Conservation (phyloP, 2,113 vertebrate species). For the Ranitomeya imitator region DNA sequence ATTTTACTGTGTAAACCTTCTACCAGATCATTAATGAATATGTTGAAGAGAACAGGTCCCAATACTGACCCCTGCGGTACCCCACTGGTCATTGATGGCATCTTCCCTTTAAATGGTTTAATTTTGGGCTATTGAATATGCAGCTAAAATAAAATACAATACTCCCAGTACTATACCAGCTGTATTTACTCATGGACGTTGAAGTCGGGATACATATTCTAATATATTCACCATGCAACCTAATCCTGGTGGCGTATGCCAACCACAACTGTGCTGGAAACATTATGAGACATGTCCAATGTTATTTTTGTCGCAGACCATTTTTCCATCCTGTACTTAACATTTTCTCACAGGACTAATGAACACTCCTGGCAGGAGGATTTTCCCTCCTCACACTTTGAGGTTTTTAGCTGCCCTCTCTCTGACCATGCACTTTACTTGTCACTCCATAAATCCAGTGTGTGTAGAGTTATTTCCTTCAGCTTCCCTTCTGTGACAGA, state of each 20-base stretch:
- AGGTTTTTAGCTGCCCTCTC: slow-evolving; percentile 46
- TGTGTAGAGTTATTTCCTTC: slow-evolving; percentile 41
- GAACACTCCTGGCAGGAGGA: slow-evolving; percentile 30
- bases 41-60: no score
- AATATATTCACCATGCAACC: neutral
- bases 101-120: no score
- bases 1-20: no score
- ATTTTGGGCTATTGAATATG: no score
- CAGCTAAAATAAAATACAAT: no score
- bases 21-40: no score
- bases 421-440: slow-evolving; percentile 38
- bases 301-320: slow-evolving; percentile 43
- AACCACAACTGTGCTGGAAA: slow-evolving; percentile 14
- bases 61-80: no score
- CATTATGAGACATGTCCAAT: slow-evolving; percentile 12
- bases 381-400: slow-evolving; percentile 52
- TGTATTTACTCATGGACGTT: neutral
- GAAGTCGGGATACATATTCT: neutral
- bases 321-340: slow-evolving; percentile 42
- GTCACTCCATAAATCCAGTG: slow-evolving; percentile 53
- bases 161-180: no score
- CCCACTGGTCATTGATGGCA: no score
- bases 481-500: neutral
- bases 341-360: slow-evolving; percentile 52
- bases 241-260: neutral